A percentile compares a stretch with the other conserved stretches of the same genome.
Evolutionary conservation across 2,888 invertebrate genomes (phyloP).

Genomic region (Dynastes grantii): DNA sequence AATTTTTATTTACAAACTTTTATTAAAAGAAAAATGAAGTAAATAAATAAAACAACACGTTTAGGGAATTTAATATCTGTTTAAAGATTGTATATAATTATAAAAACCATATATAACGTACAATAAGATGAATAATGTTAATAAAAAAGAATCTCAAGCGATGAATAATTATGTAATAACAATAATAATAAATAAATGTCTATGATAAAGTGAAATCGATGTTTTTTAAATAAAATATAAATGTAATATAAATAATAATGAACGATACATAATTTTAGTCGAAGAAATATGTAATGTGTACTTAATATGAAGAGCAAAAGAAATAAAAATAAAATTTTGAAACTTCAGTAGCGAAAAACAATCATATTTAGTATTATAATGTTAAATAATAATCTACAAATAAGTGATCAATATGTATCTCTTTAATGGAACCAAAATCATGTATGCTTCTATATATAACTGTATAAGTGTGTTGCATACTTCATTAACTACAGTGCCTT

Average conservation of each 20-base stretch:
- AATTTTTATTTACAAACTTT: no score
- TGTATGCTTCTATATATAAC: conserved; percentile 26
- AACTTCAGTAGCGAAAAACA: conserved; percentile 58
- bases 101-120: no score
- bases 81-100: no score
- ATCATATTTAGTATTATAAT: conserved; percentile 52
- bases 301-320: conserved; percentile 16
- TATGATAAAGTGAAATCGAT: conserved; percentile 10
- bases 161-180: conserved; percentile 12
- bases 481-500: background rate
- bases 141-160: no score
- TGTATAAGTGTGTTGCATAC: background rate
- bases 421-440: conserved; percentile 28
- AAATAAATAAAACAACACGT: no score
- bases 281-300: conserved; percentile 20
- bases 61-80: no score
- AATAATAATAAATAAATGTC: no score
- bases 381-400: conserved; percentile 10
- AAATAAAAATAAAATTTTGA: conserved; percentile 21
- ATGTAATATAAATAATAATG: background rate
- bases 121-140: no score
- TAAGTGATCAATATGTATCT: background rate
- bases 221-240: background rate
- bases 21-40: no score
- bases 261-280: background rate